Percentiles rank a stretch among this genome's conserved stretches.
Conservation (phyloP, 2,888 invertebrate genomes). For the Drosophila greeni region DNA sequence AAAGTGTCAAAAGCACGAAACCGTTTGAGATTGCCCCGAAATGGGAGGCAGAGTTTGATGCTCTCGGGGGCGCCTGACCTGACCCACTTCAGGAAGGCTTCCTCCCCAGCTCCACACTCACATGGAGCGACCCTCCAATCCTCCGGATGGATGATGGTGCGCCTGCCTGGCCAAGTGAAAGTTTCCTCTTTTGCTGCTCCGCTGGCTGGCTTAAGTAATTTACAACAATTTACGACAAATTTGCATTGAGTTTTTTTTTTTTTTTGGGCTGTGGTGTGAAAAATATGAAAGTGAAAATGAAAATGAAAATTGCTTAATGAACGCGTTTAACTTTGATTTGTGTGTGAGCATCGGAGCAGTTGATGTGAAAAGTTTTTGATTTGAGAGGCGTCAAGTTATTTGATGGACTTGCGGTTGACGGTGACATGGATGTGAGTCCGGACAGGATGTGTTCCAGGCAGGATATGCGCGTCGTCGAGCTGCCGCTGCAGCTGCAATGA, state of each 20-base stretch:
- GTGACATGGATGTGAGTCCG: conserved; percentile 16
- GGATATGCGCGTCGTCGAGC: conserved; percentile 59
- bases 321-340: conserved; percentile 24
- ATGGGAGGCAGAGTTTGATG: conserved; percentile 28
- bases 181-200: conserved; percentile 43
- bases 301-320: conserved; percentile 39
- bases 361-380: conserved; percentile 16
- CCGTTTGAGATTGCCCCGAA: conserved; percentile 50
- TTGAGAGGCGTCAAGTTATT: not conserved
- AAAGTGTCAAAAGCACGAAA: conserved; percentile 40
- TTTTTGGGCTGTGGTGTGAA: conserved; percentile 42
- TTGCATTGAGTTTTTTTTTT: conserved; percentile 39
- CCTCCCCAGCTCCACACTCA: not conserved
- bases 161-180: conserved; percentile 53
- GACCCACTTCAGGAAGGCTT: conserved; percentile 60
- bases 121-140: not conserved
- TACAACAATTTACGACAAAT: conserved; percentile 70
- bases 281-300: conserved; percentile 48
- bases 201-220: conserved; percentile 52
- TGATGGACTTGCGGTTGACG: conserved; percentile 14
- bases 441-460: conserved; percentile 39
- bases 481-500: conserved; percentile 66
- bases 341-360: conserved; percentile 3
- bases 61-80: conserved; percentile 51
- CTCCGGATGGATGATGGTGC: conserved; percentile 5